These are phyloP conservation scores for Epizoanthus stellaris DNA, from an alignment of 92 coral and sea anemone genomes.

Conservation along the genomic window DNA sequence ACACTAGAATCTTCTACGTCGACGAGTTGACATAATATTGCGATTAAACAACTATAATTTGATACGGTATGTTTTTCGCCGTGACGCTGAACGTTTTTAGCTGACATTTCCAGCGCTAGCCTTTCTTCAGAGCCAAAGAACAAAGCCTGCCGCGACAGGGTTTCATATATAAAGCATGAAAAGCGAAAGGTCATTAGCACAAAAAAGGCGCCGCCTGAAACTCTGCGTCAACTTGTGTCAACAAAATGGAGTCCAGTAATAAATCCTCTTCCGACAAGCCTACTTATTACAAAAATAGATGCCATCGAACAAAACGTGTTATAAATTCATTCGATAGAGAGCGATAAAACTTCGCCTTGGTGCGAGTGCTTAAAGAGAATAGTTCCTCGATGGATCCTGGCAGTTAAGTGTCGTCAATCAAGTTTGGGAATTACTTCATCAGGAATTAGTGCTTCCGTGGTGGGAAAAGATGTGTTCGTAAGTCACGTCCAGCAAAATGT, in stretches of 20 bases:
- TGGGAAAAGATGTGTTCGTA: too few relatives aligned
- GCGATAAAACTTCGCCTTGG: background rate
- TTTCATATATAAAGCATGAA: background rate
- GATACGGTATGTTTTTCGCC: too few relatives aligned
- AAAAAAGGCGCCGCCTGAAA: conserved; percentile 11
- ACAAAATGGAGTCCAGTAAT: conserved; percentile 13
- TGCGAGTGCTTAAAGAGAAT: background rate
- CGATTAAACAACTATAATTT: too few relatives aligned
- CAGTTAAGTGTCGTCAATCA: background rate
- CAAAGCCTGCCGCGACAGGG: conserved; percentile 23
- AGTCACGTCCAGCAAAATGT: too few relatives aligned
- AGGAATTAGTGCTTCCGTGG: too few relatives aligned
- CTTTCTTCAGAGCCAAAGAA: too few relatives aligned
- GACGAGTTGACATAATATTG: too few relatives aligned
- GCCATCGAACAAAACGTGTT: conserved; percentile 12
- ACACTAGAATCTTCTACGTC: too few relatives aligned
- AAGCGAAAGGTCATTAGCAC: conserved; percentile 4
- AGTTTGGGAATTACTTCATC: too few relatives aligned
- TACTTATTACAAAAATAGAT: background rate
- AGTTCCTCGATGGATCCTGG: background rate
- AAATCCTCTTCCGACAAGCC: conserved; percentile 14
- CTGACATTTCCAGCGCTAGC: too few relatives aligned
- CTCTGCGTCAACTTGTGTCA: conserved; percentile 34
- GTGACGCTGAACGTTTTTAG: too few relatives aligned
- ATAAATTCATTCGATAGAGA: conserved; percentile 4